phyloP scores from a whole-genome alignment of 2,888 invertebrate genomes.

The Girardia tigrina region DNA sequence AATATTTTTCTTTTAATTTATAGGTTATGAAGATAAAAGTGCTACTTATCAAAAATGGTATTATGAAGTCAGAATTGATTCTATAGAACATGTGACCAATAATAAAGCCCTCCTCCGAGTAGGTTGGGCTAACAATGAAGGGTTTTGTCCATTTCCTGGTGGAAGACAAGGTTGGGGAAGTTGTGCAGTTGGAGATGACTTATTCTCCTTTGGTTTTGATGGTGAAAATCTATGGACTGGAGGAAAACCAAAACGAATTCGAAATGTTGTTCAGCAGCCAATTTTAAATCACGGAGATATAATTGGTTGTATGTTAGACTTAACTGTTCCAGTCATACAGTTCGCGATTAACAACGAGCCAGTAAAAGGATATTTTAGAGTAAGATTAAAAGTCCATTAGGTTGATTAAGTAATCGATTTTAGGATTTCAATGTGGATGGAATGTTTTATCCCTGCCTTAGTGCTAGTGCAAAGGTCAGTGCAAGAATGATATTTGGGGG shows the following conservation, averaged over 20 bases:
- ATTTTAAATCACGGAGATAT: conserved; percentile 67
- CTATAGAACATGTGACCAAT: conserved; percentile 69
- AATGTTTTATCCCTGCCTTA: conserved; percentile 95
- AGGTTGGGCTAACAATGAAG: conserved; percentile 92
- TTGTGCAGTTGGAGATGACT: conserved; percentile 93
- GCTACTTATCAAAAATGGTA: conserved; percentile 98
- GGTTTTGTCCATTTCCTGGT: conserved; percentile 74
- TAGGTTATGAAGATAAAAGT: conserved; percentile 60
- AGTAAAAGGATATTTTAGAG: conserved; percentile 68
- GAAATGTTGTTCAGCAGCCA: conserved; percentile 46
- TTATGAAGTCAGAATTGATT: conserved; percentile 91
- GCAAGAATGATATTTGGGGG: conserved; percentile 92
- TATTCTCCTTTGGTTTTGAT: conserved; percentile 91
- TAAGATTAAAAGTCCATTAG: not conserved
- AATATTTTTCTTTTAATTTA: not conserved
- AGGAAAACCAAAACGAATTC: conserved; percentile 53
- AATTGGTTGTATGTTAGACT: conserved; percentile 81
- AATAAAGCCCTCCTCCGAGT: conserved; percentile 85
- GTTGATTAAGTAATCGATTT: conserved; percentile 54
- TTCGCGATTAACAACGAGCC: conserved; percentile 84
- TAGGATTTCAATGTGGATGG: conserved; percentile 85
- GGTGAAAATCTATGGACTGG: conserved; percentile 83
- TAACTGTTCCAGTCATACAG: conserved; percentile 75
- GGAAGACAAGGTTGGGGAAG: conserved; percentile 92
- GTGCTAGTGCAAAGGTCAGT: conserved; percentile 86